phyloP scores from a whole-genome alignment of 2,797 vertebrate genomes.

The Parotocinclus haroldoi region DNA sequence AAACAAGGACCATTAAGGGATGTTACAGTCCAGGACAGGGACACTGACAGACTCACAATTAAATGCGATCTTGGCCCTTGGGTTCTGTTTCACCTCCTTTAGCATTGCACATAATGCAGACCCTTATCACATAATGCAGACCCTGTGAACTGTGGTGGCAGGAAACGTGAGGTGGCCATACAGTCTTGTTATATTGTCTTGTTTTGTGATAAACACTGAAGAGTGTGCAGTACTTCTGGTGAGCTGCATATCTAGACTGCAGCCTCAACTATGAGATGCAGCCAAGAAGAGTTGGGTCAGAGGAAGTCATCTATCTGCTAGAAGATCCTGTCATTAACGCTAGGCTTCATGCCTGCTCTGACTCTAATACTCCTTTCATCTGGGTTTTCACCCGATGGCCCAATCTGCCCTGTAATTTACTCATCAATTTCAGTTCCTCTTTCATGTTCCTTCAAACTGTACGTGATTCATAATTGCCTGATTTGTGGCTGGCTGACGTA shows the following conservation, averaged over 20 bases:
- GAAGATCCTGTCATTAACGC: conserved; percentile 68
- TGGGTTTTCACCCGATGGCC: conserved; percentile 56
- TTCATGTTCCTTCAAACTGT: conserved; percentile 63
- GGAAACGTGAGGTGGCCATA: too few species aligned
- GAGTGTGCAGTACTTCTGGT: background rate
- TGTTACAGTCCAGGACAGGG: too few species aligned
- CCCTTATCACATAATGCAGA: too few species aligned
- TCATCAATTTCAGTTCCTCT: conserved; percentile 49
- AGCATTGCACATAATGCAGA: too few species aligned
- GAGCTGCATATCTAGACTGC: background rate
- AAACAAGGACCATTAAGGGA: too few species aligned
- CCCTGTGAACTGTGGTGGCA: too few species aligned
- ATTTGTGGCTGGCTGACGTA: conserved; percentile 16
- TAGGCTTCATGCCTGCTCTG: conserved; percentile 37
- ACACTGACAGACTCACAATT: too few species aligned
- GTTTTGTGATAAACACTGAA: background rate
- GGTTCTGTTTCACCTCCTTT: too few species aligned
- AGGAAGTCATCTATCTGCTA: conserved; percentile 45
- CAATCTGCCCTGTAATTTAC: conserved; percentile 51
- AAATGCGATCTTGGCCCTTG: too few species aligned
- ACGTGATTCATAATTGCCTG: conserved; percentile 43
- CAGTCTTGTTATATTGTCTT: background rate
- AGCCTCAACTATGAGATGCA: background rate
- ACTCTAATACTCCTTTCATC: conserved; percentile 63
- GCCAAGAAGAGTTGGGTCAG: conserved; percentile 63